A percentile compares a stretch with the other conserved stretches of the same genome.
These are phyloP conservation scores for Epicampocera succincta DNA, from an alignment of 2,888 invertebrate genomes.

Conservation along the genomic window DNA sequence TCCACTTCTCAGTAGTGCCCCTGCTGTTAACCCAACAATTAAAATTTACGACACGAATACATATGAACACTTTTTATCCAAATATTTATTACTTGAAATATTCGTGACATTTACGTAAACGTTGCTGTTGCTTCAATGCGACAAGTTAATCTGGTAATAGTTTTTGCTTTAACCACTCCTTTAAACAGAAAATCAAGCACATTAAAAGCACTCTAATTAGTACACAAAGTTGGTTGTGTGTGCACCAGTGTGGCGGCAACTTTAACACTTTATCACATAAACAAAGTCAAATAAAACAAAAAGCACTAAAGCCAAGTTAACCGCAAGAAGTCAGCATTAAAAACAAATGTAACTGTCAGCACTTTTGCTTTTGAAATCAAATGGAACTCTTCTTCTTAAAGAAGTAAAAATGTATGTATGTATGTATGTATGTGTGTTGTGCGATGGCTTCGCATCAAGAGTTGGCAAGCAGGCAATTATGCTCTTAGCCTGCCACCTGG, in stretches of 20 bases:
- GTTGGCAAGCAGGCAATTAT: constrained; percentile 8
- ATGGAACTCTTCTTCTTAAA: not conserved
- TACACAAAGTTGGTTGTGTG: constrained; percentile 24
- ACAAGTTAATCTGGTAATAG: too few species aligned
- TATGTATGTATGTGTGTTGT: too few species aligned
- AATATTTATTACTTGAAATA: too few species aligned
- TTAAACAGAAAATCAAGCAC: not conserved
- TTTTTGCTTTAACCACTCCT: too few species aligned
- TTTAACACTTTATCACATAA: constrained; percentile 2
- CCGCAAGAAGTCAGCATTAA: not conserved
- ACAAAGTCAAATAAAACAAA: not conserved
- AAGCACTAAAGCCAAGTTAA: too few species aligned
- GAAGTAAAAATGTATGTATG: too few species aligned
- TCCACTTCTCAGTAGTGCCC: too few species aligned
- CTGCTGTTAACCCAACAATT: too few species aligned
- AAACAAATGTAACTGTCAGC: not conserved
- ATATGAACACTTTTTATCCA: too few species aligned
- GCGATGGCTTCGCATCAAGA: constrained; percentile 1
- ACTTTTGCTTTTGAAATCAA: constrained; percentile 5
- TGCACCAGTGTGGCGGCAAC: not conserved
- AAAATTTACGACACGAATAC: too few species aligned
- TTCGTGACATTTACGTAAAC: too few species aligned
- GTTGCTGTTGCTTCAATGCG: too few species aligned
- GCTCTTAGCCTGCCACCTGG: not conserved
- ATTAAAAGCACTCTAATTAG: constrained; percentile 39